These are phyloP conservation scores for Rhagonycha lutea DNA, from an alignment of 2,888 invertebrate genomes.

Conservation along the genomic window DNA sequence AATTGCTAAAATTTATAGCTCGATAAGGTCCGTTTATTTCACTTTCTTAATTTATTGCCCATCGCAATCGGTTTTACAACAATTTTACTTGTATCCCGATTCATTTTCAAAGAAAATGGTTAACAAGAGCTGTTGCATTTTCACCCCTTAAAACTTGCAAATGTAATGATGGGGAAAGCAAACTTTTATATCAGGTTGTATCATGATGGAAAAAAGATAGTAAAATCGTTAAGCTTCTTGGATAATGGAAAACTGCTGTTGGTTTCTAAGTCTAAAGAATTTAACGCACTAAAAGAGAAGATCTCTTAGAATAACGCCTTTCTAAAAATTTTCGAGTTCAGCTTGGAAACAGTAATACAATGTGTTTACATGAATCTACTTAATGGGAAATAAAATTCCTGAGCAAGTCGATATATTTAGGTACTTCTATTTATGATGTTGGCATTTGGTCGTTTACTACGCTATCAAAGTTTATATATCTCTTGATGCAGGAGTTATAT, in stretches of 20 bases:
- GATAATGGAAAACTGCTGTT: background rate
- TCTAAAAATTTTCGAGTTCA: background rate
- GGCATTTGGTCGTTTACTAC: background rate
- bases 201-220: background rate
- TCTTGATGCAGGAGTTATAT: background rate
- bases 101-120: background rate
- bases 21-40: background rate
- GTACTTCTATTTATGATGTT: background rate
- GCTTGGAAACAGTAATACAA: background rate
- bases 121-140: background rate
- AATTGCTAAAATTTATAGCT: background rate
- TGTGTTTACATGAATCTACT: background rate
- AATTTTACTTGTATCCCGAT: background rate
- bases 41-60: background rate
- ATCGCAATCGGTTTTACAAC: background rate
- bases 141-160: background rate
- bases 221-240: background rate
- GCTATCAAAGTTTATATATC: background rate
- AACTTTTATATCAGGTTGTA: background rate
- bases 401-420: background rate
- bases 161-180: background rate
- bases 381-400: background rate
- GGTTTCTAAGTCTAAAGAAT: background rate
- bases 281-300: background rate
- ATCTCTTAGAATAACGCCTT: background rate